phyloP scores from a whole-genome alignment of 1,140 invertebrate species.

The Battus philenor region DNA sequence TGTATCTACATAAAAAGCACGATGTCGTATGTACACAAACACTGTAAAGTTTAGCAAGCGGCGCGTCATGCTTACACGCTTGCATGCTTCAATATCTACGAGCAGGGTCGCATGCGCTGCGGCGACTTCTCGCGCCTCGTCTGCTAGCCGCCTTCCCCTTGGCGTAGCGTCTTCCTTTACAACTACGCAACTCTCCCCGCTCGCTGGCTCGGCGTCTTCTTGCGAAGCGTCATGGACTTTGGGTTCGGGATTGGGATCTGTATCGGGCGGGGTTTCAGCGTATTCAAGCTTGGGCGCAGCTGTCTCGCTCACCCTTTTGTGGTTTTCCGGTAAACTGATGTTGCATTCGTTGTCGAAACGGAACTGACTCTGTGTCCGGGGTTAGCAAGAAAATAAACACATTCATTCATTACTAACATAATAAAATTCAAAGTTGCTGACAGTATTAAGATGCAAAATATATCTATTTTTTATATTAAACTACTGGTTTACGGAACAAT shows the following conservation, averaged over 20 bases:
- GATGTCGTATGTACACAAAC: constrained; percentile 29
- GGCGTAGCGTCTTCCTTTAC: constrained; percentile 65
- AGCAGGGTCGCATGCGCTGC: constrained; percentile 70
- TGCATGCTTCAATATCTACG: constrained; percentile 76
- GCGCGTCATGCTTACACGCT: constrained; percentile 76
- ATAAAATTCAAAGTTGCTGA: too few species aligned
- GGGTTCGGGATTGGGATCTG: constrained; percentile 33
- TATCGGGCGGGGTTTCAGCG: constrained; percentile 31
- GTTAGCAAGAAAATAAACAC: constrained; percentile 60
- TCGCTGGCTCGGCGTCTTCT: constrained; percentile 42
- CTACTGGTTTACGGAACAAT: too few species aligned
- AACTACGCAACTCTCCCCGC: constrained; percentile 57
- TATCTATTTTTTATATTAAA: too few species aligned
- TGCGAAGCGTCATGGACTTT: constrained; percentile 35
- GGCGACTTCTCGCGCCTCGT: constrained; percentile 65
- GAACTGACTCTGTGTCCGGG: constrained; percentile 92
- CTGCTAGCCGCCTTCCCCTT: constrained; percentile 53
- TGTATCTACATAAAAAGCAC: constrained; percentile 27
- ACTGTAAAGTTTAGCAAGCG: constrained; percentile 40
- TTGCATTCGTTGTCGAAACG: constrained; percentile 98
- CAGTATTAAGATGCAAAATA: too few species aligned
- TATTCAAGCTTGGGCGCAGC: constrained; percentile 59
- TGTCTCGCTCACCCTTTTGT: constrained; percentile 92
- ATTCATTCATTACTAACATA: too few species aligned
- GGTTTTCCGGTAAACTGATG: constrained; percentile 95